Percentiles rank a stretch among this genome's conserved stretches.
phyloP scores from a whole-genome alignment of 37 sponge, comb jelly and placozoan genomes.

The Cladorhizidae sp. region DNA sequence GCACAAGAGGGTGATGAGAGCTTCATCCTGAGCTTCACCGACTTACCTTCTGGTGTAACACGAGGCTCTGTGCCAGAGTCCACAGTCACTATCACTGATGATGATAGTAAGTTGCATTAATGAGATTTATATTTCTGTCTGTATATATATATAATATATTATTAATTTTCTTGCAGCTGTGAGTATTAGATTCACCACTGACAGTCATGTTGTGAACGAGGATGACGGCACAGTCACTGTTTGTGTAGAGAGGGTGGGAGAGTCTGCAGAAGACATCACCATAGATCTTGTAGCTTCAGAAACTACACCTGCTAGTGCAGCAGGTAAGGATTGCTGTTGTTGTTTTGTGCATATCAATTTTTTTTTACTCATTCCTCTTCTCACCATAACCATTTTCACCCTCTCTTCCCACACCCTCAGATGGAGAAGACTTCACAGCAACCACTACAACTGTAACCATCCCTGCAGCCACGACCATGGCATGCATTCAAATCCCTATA shows the following conservation, averaged over 20 bases:
- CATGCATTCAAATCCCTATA: slow-evolving; percentile 8
- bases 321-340: neutral
- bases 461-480: neutral
- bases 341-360: too few relatives aligned
- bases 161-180: neutral
- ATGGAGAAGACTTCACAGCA: slow-evolving; percentile 8
- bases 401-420: neutral
- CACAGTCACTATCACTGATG: slow-evolving; percentile 22
- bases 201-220: neutral
- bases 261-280: neutral
- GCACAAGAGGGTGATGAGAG: slow-evolving; percentile 6
- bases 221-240: slow-evolving; percentile 9
- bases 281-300: neutral
- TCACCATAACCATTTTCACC: neutral
- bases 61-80: neutral
- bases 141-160: too few relatives aligned
- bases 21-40: slow-evolving; percentile 1
- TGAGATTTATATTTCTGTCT: neutral
- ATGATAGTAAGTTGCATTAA: slow-evolving; percentile 8
- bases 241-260: neutral
- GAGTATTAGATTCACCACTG: neutral
- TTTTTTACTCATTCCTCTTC: neutral
- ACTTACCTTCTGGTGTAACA: slow-evolving; percentile 10
- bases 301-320: neutral
- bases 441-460: neutral